Evolutionary conservation across 35 echinoderm and acorn worm genomes (phyloP).

Genomic region (Ptychodera flava): DNA sequence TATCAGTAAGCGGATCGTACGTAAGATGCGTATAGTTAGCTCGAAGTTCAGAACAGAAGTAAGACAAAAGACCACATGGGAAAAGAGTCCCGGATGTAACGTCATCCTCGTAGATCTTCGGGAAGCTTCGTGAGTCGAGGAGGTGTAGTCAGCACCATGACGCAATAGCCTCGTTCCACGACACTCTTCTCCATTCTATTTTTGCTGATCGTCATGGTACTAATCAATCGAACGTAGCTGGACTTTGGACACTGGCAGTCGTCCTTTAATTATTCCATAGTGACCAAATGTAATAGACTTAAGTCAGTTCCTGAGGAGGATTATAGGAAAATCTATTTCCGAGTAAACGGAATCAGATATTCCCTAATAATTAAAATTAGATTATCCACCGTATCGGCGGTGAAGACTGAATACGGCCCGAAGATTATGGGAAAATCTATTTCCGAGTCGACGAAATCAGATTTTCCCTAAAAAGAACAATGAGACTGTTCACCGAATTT

Average conservation of each 20-base stretch:
- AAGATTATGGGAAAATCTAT: neutral
- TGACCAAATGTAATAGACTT: neutral
- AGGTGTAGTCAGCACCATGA: neutral
- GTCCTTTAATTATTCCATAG: neutral
- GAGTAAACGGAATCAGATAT: neutral
- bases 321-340: neutral
- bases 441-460: too few species aligned
- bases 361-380: neutral
- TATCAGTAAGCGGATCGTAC: too few species aligned
- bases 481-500: neutral
- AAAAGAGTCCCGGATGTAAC: too few species aligned
- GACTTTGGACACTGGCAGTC: neutral
- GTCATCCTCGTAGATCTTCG: too few species aligned
- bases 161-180: neutral
- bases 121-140: neutral
- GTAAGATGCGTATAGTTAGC: too few species aligned
- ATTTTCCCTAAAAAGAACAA: too few species aligned
- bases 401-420: neutral
- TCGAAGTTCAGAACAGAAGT: too few species aligned
- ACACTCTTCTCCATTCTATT: neutral
- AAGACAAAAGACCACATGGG: too few species aligned
- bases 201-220: neutral
- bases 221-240: neutral
- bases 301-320: neutral
- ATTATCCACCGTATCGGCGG: neutral